Conservation (phyloP, 2,113 vertebrate genomes). For the Pongo abelii region DNA sequence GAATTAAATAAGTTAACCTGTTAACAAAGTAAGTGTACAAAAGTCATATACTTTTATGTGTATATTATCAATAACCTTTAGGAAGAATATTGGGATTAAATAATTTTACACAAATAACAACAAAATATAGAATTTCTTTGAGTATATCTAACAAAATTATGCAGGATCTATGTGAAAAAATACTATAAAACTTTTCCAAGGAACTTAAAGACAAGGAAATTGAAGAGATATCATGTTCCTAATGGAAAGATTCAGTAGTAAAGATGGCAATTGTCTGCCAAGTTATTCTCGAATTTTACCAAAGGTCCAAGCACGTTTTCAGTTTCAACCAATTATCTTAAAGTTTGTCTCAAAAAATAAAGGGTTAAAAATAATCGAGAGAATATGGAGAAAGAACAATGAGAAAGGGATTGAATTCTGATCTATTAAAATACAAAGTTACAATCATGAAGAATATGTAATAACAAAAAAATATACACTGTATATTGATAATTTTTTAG, state of each 20-base stretch:
- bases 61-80: not conserved
- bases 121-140: not conserved
- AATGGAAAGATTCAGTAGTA: not conserved
- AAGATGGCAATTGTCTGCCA: not conserved
- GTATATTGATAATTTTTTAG: not conserved
- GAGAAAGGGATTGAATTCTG: not conserved
- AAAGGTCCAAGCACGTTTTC: not conserved
- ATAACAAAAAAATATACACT: not conserved
- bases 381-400: not conserved
- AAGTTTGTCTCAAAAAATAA: conserved; percentile 5
- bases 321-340: not conserved
- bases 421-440: not conserved
- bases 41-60: not conserved
- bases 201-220: not conserved
- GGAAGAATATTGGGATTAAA: not conserved
- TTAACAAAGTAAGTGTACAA: not conserved
- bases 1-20: not conserved
- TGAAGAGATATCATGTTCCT: not conserved
- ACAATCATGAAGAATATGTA: not conserved
- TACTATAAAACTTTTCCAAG: not conserved
- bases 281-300: not conserved
- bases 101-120: not conserved
- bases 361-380: not conserved
- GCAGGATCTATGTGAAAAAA: not conserved
- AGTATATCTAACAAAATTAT: not conserved